A percentile compares a stretch with the other conserved stretches of the same genome.
Evolutionary conservation across 2,797 vertebrate genomes (phyloP).

Genomic region (Eremophila alpestris): DNA sequence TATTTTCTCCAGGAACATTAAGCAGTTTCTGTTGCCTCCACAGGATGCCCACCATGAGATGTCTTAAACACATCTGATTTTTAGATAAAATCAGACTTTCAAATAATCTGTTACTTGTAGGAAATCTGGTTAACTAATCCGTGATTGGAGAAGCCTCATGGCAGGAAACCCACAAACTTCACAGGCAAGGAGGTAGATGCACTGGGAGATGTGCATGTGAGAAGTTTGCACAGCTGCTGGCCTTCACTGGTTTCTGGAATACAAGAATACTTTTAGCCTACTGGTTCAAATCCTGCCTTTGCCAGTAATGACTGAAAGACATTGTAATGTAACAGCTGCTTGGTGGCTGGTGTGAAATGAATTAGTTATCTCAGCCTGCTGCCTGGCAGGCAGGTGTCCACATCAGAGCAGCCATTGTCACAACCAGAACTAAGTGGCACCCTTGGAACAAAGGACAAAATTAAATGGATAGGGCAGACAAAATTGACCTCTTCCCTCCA

Average conservation of each 20-base stretch:
- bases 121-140: not conserved
- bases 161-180: not conserved
- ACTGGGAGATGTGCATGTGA: not conserved
- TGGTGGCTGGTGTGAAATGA: slow-evolving; percentile 42
- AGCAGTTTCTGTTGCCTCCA: not conserved
- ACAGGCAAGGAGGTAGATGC: not conserved
- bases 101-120: not conserved
- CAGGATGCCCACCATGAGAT: not conserved
- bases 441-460: not conserved
- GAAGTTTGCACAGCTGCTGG: slow-evolving; percentile 45
- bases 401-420: slow-evolving; percentile 1
- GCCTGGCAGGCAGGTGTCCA: slow-evolving; percentile 31
- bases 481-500: not conserved
- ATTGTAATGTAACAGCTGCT: slow-evolving; percentile 55
- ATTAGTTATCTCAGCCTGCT: slow-evolving; percentile 33
- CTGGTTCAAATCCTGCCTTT: slow-evolving; percentile 27
- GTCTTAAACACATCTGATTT: not conserved
- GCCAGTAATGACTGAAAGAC: slow-evolving; percentile 38
- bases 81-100: not conserved
- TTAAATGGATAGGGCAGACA: not conserved
- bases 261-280: slow-evolving; percentile 22
- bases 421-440: not conserved
- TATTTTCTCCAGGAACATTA: not conserved
- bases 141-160: not conserved
- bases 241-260: slow-evolving; percentile 2